These are phyloP conservation scores for Gadus chalcogrammus DNA, from an alignment of 2,113 vertebrate species.

Conservation along the genomic window DNA sequence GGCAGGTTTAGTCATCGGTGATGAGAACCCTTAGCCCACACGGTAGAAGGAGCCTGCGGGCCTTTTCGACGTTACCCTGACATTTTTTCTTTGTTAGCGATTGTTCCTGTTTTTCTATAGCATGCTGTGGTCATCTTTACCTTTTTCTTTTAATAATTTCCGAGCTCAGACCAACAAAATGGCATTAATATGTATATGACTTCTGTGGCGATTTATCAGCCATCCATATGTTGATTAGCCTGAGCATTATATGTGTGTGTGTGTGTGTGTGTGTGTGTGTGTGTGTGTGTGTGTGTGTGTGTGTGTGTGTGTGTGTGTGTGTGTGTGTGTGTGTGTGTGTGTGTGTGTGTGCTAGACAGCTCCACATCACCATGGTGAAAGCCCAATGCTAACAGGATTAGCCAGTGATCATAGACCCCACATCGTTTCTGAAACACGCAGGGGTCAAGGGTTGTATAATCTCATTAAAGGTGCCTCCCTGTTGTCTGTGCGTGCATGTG, in stretches of 20 bases:
- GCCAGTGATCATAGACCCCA: conserved; percentile 46
- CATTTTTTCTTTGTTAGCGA: too few species aligned
- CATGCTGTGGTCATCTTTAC: neutral
- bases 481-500: neutral
- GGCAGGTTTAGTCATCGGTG: conserved; percentile 39
- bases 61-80: conserved; percentile 14
- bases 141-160: neutral
- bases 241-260: too few species aligned
- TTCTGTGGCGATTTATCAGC: too few species aligned
- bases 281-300: neutral
- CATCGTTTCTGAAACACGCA: conserved; percentile 20
- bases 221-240: too few species aligned
- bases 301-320: neutral
- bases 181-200: too few species aligned
- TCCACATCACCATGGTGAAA: conserved; percentile 38
- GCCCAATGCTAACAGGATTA: conserved; percentile 56
- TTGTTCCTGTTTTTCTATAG: too few species aligned
- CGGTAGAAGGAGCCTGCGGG: conserved; percentile 18
- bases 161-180: too few species aligned
- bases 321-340: neutral
- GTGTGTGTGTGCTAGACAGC: conserved; percentile 15
- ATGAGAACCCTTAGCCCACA: conserved; percentile 10
- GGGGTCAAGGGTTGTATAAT: conserved; percentile 27
- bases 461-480: conserved; percentile 27
- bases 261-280: neutral